Conservation (phyloP, 2,113 vertebrate genomes). For the Verasper variegatus region DNA sequence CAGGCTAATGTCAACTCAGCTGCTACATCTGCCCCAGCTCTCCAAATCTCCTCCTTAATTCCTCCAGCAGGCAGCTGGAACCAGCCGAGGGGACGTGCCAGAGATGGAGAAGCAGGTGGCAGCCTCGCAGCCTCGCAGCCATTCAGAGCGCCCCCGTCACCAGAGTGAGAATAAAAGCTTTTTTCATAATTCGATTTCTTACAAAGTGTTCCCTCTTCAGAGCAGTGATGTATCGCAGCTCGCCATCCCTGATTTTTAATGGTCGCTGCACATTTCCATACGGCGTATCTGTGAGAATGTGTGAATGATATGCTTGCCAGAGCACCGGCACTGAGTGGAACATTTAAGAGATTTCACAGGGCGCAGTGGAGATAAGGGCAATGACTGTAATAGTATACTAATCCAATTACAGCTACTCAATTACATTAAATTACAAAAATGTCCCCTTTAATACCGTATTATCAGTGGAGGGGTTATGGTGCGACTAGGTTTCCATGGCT, state of each 20-base stretch:
- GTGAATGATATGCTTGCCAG: slow-evolving; percentile 27
- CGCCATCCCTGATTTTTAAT: slow-evolving; percentile 31
- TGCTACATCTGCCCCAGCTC: slow-evolving; percentile 66
- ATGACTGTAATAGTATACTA: slow-evolving; percentile 60
- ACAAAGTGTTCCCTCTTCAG: background rate
- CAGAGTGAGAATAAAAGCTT: slow-evolving; percentile 18
- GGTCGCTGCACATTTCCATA: slow-evolving; percentile 23
- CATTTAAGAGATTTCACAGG: slow-evolving; percentile 57
- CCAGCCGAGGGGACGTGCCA: slow-evolving; percentile 42
- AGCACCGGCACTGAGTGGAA: slow-evolving; percentile 38
- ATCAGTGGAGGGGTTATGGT: slow-evolving; percentile 47
- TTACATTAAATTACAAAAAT: slow-evolving; percentile 64
- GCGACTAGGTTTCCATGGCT: slow-evolving; percentile 63
- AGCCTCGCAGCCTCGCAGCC: slow-evolving; percentile 28
- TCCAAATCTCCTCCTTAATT: slow-evolving; percentile 72
- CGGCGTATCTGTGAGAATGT: slow-evolving; percentile 12
- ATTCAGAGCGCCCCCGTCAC: slow-evolving; percentile 8
- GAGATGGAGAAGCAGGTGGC: slow-evolving; percentile 59
- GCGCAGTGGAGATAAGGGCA: slow-evolving; percentile 66
- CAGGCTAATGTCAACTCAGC: slow-evolving; percentile 67
- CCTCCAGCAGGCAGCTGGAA: slow-evolving; percentile 64
- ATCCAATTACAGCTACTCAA: slow-evolving; percentile 70
- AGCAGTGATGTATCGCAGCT: slow-evolving; percentile 24
- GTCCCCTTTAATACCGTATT: slow-evolving; percentile 66
- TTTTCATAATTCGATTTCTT: background rate